Base-by-base conservation (phyloP, 2,888 invertebrate genomes). In the Dascillus cervinus region DNA sequence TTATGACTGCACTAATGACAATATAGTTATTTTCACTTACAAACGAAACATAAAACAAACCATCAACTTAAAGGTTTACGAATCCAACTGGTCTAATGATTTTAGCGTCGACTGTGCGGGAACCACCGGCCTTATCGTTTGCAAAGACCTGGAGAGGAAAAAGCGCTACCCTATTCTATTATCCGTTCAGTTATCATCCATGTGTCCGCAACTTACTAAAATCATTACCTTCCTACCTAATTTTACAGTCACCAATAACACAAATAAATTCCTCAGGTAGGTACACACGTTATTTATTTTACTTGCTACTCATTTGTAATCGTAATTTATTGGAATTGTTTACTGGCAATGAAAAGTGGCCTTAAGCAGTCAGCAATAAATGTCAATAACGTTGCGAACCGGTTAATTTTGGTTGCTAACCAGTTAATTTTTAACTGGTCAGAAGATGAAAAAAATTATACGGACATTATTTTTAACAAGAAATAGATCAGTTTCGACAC, bases 181-280 rank as follows among this genome's bases (percentile, higher is more conserved):
- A 24, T 75, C 71, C 32, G 72, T 73, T 14, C 75, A 75, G 11
- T 67, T 82, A 42, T 84, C 86, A 1, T 76, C 78, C 35, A 70
- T 84, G 13, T 78, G 79, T 34, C 81, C 82, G 0, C 75, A 79
- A 43, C 70, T 84, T 33, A 87, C 86, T 0, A 84, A 82, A 57
- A 82, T 88, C 29, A 75, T 88, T 17, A 84, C 83, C 0, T 72
- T 88, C 4, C 67, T 82, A 22, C 87, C 88, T 0, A 83, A 82
- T 64, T 87, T 87, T 64, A 67, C 85, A 34, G 78, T 88, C 0
- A 72, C 71, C 46, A 89, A 88, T 62, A 75, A 77, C 47, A 80
- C 81, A 0, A 73, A 72, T 41, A 73, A 66, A 47, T 60, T 65
- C 31, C 44, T 66, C 39, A 56, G 64, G 62, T 63, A 51, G 22